Percentiles rank a stretch among this genome's conserved stretches.
Evolutionary conservation across 2,113 vertebrate species (phyloP).

Genomic region (Collichthys lucidus): DNA sequence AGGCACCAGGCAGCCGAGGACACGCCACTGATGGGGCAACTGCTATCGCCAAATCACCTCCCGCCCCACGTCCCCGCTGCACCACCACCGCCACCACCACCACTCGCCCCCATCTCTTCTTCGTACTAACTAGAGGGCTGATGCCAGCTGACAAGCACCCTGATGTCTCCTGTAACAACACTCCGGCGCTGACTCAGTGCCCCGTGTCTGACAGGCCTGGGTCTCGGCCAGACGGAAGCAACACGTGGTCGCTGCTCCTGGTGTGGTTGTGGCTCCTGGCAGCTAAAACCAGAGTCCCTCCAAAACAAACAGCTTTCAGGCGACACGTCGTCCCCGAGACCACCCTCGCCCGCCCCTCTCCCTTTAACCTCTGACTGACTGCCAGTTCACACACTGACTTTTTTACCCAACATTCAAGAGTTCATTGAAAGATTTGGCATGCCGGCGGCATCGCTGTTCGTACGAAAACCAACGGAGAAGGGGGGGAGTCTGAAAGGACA

Average conservation of each 20-base stretch:
- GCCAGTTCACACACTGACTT: slow-evolving; percentile 56
- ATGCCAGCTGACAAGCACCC: slow-evolving; percentile 69
- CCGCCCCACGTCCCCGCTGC: not conserved
- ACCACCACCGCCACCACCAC: too few species aligned
- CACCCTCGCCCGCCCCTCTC: too few species aligned
- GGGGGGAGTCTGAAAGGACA: slow-evolving; percentile 34
- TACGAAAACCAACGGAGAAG: not conserved
- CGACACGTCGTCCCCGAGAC: slow-evolving; percentile 20
- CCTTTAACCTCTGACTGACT: slow-evolving; percentile 44
- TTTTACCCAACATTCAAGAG: slow-evolving; percentile 39
- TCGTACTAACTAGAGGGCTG: slow-evolving; percentile 58
- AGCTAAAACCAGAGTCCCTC: slow-evolving; percentile 45
- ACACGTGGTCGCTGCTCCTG: slow-evolving; percentile 59
- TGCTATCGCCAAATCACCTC: slow-evolving; percentile 65
- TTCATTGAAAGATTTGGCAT: slow-evolving; percentile 60
- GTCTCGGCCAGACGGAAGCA: slow-evolving; percentile 58
- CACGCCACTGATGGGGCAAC: slow-evolving; percentile 46
- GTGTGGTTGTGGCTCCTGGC: slow-evolving; percentile 67
- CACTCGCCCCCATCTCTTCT: slow-evolving; percentile 7
- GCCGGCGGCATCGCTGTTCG: not conserved
- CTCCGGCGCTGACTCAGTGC: slow-evolving; percentile 65
- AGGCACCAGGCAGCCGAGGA: slow-evolving; percentile 61
- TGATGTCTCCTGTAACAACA: slow-evolving; percentile 65
- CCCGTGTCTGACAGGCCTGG: slow-evolving; percentile 64
- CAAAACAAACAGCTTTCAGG: slow-evolving; percentile 68